Base-by-base conservation (phyloP, 2,797 vertebrate genomes). In the Carduelis carduelis region DNA sequence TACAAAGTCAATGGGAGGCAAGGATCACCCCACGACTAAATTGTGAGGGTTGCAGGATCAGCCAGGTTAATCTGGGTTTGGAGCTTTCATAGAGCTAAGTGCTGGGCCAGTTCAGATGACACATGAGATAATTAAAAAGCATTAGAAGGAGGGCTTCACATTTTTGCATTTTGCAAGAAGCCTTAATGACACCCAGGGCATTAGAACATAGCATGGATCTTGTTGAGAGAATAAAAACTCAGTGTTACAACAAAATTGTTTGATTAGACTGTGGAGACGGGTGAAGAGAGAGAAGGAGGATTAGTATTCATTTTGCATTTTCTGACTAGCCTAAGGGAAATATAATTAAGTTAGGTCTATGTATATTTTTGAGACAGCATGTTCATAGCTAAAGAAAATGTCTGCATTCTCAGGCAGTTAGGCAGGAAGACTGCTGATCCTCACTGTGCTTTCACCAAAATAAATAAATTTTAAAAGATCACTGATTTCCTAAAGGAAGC, bases 81-180 rank as follows among this genome's bases (percentile, higher is more conserved):
- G 12, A 60, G 39, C 64, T 94, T 68, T 91, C 83, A 92, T 37
- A 74, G 30, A 69, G 28, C 22, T 68, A 64, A 93, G 13, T 57
- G 26, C 21, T 87, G 65, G 52, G 53, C 63, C 81, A 66, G 77
- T 79, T 83, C 77, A 74, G 85, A 76, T 89, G 56, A 81, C 59
- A 66, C 44, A 43, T 23, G 37, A 90, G 74, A 85, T 94, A 96
- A 96, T 91, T 97, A 94, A 92, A 93, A 96, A 90, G 63, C 44
- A 41, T 93, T 95, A 93, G 76, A 94, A 95, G 57, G 72, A 94
- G 11, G 82, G 27, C 74, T 96, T 89, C 43, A 9, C 44, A 65
- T 93, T 96, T 96, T 82, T 95, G 78, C 41, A 80, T 96, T 96
- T 96, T 97, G 63, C 60, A 95, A 88, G 89, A 95, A 87, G 41